These are phyloP conservation scores for Epinephelus lanceolatus DNA, from an alignment of 2,113 vertebrate genomes.

Conservation along the genomic window DNA sequence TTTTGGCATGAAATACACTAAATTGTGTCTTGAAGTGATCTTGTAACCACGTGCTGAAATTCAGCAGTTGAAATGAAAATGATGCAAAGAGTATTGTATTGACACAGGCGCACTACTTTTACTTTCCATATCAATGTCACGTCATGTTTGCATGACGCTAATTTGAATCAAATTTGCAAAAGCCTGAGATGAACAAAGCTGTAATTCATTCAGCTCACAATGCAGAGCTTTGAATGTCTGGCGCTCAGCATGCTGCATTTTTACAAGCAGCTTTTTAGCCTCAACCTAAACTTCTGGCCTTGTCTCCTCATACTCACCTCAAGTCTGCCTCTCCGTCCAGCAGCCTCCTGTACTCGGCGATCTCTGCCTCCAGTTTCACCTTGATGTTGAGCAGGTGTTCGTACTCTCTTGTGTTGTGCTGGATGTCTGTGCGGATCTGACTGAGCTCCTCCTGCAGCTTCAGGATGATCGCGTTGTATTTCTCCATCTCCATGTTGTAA, in stretches of 20 bases:
- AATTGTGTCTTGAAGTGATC: neutral
- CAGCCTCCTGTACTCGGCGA: constrained; percentile 92
- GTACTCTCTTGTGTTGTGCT: constrained; percentile 85
- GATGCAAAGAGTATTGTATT: neutral
- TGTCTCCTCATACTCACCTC: constrained; percentile 76
- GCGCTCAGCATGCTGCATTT: too few species aligned
- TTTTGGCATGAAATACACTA: neutral
- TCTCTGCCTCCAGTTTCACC: constrained; percentile 94
- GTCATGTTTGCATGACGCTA: constrained; percentile 51
- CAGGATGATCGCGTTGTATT: constrained; percentile 86
- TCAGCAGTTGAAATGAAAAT: constrained; percentile 5
- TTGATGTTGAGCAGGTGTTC: constrained; percentile 92
- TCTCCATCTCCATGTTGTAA: constrained; percentile 83
- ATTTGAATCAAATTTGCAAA: constrained; percentile 69
- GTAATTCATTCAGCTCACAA: neutral
- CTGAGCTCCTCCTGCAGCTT: constrained; percentile 86
- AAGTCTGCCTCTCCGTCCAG: constrained; percentile 86
- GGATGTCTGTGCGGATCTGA: constrained; percentile 83
- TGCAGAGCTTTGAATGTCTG: neutral
- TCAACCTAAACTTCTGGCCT: neutral
- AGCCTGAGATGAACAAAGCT: neutral
- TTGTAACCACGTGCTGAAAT: neutral
- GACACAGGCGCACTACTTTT: neutral
- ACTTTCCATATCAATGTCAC: constrained; percentile 29
- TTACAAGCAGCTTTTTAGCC: neutral